A percentile compares a stretch with the other conserved stretches of the same genome.
These are phyloP conservation scores for Chaitophorus viminalis DNA, from an alignment of 2,888 invertebrate species.

Conservation along the genomic window DNA sequence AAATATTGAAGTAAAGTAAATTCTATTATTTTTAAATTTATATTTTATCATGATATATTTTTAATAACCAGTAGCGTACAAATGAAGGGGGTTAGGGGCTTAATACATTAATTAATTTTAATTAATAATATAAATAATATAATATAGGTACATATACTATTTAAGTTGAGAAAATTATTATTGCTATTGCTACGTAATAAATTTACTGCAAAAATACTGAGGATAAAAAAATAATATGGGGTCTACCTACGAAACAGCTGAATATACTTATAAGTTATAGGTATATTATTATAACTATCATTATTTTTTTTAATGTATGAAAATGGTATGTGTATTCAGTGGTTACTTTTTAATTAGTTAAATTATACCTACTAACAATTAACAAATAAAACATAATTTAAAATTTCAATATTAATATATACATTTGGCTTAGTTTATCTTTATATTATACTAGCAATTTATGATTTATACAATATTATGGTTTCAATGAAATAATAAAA, in stretches of 20 bases:
- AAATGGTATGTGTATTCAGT: neutral
- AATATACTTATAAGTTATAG: neutral
- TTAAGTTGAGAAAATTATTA: too few relatives aligned
- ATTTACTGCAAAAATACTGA: neutral
- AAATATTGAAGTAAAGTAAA: too few relatives aligned
- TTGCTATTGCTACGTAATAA: too few relatives aligned
- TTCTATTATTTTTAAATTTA: too few relatives aligned
- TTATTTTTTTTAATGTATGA: neutral
- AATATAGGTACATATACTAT: neutral
- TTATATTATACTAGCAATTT: too few relatives aligned
- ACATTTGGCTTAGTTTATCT: too few relatives aligned
- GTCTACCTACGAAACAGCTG: neutral
- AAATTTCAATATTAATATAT: too few relatives aligned
- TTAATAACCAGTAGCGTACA: too few relatives aligned
- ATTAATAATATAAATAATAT: too few relatives aligned
- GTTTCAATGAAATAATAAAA: neutral
- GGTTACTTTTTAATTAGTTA: neutral
- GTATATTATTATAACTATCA: neutral
- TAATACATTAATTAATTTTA: too few relatives aligned
- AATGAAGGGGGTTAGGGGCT: too few relatives aligned
- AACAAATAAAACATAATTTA: neutral
- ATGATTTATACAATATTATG: neutral
- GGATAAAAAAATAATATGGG: neutral
- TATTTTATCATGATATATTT: neutral
- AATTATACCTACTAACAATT: too few relatives aligned